Evolutionary conservation across 2,888 invertebrate species (phyloP), one percentile per base, ranked within the genome.

Genomic region (Polyommatus icarus): DNA sequence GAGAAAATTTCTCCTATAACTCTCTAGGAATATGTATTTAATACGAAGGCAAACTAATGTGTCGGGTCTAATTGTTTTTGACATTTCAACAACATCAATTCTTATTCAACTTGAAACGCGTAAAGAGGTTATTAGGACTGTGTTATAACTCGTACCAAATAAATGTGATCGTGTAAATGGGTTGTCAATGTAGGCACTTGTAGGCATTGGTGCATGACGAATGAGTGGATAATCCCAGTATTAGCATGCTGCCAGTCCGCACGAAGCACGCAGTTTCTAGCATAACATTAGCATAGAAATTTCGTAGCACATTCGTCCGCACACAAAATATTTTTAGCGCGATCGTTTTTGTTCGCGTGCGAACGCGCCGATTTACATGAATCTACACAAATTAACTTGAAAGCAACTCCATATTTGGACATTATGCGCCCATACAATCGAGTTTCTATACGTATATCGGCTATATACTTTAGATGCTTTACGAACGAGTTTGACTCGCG

Each of bases 351-450:
- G 75, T 75, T 75, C 46, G 75, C 75, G 75, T 75, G 75, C 75
- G 29, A 54, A 54, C 29, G 75, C 50, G 75, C 18, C 15, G 29
- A 75, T 75, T 50, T 75, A 54, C 75, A 75, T 75, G 75, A 75
- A 75, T 75, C 75, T 75, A 75, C 75, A 75, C 75, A 75, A 75
- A 75, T 75, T 75, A 75, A 54, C 50, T 75, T 54, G 75, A 75
- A 75, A 75, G 75, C 54, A 54, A 29, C 73, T 18, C 75, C 75
- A 15, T 75, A 75, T 75, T 75, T 75, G 75, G 75, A 54, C 75
- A 75, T 75, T 50, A 75, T 75, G 75, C 46, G 75, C 46, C 54
- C 54, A 20, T 18, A 75, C 46, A 50, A 50, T 50, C 50, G 32
- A 67, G 50, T 75, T 75, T 75, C 75, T 75, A 54, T 18, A 24